Base-by-base conservation (phyloP, 1,140 invertebrate species). In the Berghia stephanieae region DNA sequence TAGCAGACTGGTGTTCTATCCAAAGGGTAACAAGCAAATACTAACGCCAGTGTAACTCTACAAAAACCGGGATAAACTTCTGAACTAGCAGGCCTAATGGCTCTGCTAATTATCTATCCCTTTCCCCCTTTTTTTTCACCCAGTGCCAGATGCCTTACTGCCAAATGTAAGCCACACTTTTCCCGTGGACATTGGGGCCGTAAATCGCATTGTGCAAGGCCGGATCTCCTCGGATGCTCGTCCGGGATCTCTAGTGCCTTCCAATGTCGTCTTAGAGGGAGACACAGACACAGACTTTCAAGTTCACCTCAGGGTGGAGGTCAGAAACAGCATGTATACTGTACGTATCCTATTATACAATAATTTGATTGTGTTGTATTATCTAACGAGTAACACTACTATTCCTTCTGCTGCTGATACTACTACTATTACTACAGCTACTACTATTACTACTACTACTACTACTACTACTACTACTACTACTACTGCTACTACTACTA, bases 291-390 rank as follows among this genome's bases (percentile, higher is more conserved):
- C 72, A 16, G 72, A 75, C 36, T 21, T 43, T 40, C 60, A 3
- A 21, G 38, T 63, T 18, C 72, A 75, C 55, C 46, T 75, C 24
- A 40, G 72, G n/a, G 72, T 75, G 72, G 72, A 75, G 42, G 27
- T 75, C 34, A 75, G 72, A 42, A n/a, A 75, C 36, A 75, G 72
- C 46, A 34, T 43, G 0, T 75, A 75, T 27, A 75, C 6, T 52
- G 72, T 75, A 42, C 31, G 49, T 68, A 36, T 21, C 57, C 21
- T 18, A n/a, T 67, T 40, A 3, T 36, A 13, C 10, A 49, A 49
- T 49, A 13, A 49, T 49, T 10, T 49, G 57, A 63, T 27, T 16
- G 27, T 27, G 57, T 63, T 27, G 16, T 21, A 10, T 21, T 27
- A 27, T 16, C 31, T 21, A 8, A 27, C n/a, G 46, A 63, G 60